Percentiles rank a stretch among this genome's conserved stretches.
phyloP scores from a whole-genome alignment of 2,113 vertebrate species.

The Alethe castanea region DNA sequence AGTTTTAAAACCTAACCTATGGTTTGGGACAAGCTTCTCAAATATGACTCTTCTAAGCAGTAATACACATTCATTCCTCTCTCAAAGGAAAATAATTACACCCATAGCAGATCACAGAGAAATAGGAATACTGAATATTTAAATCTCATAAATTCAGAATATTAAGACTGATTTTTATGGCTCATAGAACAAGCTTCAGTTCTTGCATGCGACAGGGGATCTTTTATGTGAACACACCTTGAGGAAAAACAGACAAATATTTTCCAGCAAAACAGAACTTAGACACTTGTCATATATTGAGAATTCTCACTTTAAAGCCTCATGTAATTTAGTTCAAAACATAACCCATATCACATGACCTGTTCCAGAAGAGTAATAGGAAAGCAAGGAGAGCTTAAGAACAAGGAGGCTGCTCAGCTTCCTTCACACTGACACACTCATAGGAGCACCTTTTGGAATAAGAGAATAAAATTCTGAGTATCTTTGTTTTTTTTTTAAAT shows the following conservation, averaged over 20 bases:
- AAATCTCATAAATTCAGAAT: neutral
- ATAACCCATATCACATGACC: neutral
- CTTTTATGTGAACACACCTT: neutral
- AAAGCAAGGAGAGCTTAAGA: neutral
- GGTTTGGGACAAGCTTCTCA: neutral
- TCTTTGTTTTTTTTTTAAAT: no score
- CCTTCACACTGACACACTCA: neutral
- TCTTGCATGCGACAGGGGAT: accelerated
- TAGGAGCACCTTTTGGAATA: neutral
- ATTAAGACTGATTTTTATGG: neutral
- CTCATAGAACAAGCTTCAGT: neutral
- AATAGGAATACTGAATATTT: neutral
- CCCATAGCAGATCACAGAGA: neutral
- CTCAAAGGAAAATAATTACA: neutral
- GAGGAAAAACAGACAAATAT: neutral
- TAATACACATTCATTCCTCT: neutral
- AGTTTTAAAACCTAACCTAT: neutral
- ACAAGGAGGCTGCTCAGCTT: neutral
- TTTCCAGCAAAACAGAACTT: neutral
- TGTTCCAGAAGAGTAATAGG: neutral
- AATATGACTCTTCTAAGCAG: neutral
- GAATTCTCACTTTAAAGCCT: neutral
- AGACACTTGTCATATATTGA: neutral
- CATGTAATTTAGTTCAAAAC: neutral
- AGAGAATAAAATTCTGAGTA: neutral